A percentile compares a stretch with the other conserved stretches of the same genome.
phyloP scores from a whole-genome alignment of 2,888 invertebrate genomes.

The Campoplex capitator region DNA sequence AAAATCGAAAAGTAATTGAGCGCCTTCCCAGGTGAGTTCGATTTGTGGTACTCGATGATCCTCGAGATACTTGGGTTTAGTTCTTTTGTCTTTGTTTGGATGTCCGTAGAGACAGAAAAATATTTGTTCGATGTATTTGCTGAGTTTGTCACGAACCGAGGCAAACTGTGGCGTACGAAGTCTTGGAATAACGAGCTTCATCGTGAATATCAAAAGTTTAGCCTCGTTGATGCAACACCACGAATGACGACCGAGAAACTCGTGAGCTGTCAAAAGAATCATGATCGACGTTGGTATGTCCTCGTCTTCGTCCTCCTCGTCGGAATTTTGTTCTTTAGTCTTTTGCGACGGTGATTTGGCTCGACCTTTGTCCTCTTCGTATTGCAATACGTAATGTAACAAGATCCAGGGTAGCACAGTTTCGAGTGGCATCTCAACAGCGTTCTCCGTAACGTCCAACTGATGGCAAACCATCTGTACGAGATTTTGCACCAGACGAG shows the following conservation, averaged over 20 bases:
- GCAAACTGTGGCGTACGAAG: constrained; percentile 89
- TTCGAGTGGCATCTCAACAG: constrained; percentile 88
- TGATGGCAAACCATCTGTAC: constrained; percentile 92
- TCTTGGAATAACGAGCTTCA: constrained; percentile 90
- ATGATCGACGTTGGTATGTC: constrained; percentile 90
- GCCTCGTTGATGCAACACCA: constrained; percentile 93
- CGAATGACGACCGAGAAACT: constrained; percentile 91
- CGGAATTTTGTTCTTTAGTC: constrained; percentile 71
- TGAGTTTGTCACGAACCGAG: constrained; percentile 88
- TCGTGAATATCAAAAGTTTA: constrained; percentile 91
- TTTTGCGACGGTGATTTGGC: constrained; percentile 82
- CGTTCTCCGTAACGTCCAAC: constrained; percentile 89
- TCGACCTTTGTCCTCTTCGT: constrained; percentile 89
- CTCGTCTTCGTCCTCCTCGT: constrained; percentile 85
- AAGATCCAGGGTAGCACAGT: constrained; percentile 93
- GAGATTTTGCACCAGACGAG: constrained; percentile 90
- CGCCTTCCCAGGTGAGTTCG: constrained; percentile 90
- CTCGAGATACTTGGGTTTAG: constrained; percentile 86
- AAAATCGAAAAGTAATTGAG: constrained; percentile 92
- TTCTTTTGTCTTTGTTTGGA: constrained; percentile 89
- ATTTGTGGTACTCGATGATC: constrained; percentile 92
- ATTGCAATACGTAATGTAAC: constrained; percentile 91
- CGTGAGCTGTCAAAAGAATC: constrained; percentile 93
- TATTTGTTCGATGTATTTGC: constrained; percentile 93
- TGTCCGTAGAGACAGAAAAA: constrained; percentile 94